Evolutionary conservation across 1,140 invertebrate species (phyloP).

Genomic region (Metopolophium dirhodum): DNA sequence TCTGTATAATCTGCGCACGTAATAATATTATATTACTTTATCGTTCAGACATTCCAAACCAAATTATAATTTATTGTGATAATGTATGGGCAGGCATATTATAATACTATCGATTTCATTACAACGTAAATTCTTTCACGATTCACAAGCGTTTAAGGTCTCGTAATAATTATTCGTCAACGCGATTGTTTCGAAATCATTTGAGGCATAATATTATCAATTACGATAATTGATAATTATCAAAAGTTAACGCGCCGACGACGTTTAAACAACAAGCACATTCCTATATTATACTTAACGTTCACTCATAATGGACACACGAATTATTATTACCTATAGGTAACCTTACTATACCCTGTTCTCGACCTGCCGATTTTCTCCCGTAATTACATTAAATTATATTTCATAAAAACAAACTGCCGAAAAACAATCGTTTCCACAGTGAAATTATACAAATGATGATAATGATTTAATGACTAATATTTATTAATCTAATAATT

Average conservation of each 20-base stretch:
- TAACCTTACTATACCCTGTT: not conserved
- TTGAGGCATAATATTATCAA: not conserved
- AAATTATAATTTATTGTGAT: not conserved
- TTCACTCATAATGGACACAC: constrained; percentile 14
- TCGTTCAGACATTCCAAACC: not conserved
- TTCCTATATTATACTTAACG: not conserved
- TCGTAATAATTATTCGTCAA: not conserved
- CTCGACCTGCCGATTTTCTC: not conserved
- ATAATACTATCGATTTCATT: not conserved
- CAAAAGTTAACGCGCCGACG: not conserved
- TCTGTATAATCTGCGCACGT: not conserved
- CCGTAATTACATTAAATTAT: not conserved
- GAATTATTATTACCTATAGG: not conserved
- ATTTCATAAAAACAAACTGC: not conserved
- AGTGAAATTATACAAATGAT: not conserved
- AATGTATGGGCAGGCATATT: not conserved
- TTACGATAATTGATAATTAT: not conserved
- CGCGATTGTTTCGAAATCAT: not conserved
- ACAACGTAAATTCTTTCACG: not conserved
- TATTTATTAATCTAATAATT: too few relatives aligned
- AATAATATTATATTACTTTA: not conserved
- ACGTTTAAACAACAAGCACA: not conserved
- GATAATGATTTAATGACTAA: not conserved
- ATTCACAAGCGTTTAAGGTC: not conserved
- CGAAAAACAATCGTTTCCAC: not conserved